Evolutionary conservation across 2,113 vertebrate genomes (phyloP).

Genomic region (Phycodurus eques): DNA sequence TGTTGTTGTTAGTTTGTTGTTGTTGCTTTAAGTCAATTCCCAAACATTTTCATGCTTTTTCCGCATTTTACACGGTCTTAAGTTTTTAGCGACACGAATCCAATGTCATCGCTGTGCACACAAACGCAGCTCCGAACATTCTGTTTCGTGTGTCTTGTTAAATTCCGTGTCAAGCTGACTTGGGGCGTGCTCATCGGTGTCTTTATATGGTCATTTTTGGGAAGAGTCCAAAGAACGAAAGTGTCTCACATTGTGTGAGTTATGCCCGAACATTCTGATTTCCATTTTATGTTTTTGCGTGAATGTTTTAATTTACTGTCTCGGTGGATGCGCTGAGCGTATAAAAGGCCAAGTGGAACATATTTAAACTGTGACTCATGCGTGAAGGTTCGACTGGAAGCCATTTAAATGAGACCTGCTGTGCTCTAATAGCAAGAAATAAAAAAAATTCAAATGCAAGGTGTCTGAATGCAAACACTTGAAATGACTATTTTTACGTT

Average conservation of each 20-base stretch:
- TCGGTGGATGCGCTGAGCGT: not conserved
- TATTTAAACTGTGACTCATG: not conserved
- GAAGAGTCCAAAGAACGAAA: not conserved
- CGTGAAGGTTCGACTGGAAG: not conserved
- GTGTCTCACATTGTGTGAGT: not conserved
- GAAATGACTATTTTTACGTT: too few species aligned
- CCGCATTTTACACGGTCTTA: not conserved
- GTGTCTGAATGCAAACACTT: not conserved
- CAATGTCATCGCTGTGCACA: not conserved
- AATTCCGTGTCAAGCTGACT: not conserved
- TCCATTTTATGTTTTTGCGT: not conserved
- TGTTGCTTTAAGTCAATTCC: not conserved
- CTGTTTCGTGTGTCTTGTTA: not conserved
- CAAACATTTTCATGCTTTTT: not conserved
- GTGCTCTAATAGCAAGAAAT: not conserved
- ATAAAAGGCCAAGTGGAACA: not conserved
- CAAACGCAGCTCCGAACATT: slow-evolving; percentile 2
- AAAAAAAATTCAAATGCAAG: not conserved
- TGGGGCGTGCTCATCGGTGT: not conserved
- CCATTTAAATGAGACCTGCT: not conserved
- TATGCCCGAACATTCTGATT: not conserved
- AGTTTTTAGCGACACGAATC: not conserved
- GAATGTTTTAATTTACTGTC: not conserved
- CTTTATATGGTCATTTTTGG: slow-evolving; percentile 4
- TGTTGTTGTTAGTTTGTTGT: not conserved